Conservation (phyloP, 2,797 vertebrate species). For the Leptoclinus maculatus region DNA sequence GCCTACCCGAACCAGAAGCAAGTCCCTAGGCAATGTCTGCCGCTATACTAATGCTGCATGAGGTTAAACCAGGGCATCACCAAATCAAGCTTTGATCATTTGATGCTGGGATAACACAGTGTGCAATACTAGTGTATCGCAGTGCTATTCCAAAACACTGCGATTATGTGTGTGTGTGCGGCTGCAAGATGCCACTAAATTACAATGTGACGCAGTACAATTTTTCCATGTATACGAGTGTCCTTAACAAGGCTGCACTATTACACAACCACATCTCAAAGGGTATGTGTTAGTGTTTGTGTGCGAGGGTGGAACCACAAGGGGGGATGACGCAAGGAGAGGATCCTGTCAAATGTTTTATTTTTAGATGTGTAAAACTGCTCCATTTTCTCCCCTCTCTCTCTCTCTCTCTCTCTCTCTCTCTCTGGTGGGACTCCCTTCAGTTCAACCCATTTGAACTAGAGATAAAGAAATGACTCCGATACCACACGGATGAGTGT, state of each 20-base stretch:
- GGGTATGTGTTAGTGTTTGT: conserved; percentile 44
- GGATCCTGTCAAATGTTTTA: conserved; percentile 80
- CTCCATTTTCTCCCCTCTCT: conserved; percentile 66
- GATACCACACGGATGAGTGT: conserved; percentile 42
- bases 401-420: conserved; percentile 25
- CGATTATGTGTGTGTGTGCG: neutral
- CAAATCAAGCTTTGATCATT: conserved; percentile 31
- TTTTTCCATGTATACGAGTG: conserved; percentile 12
- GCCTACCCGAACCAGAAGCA: conserved; percentile 24
- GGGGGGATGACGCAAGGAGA: conserved; percentile 69
- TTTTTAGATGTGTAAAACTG: conserved; percentile 80
- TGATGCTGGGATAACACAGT: conserved; percentile 24
- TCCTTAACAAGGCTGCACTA: conserved; percentile 46
- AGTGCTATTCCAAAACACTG: conserved; percentile 16
- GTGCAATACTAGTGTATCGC: conserved; percentile 6
- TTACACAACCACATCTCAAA: conserved; percentile 61
- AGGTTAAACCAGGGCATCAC: conserved; percentile 21
- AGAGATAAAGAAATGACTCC: conserved; percentile 63
- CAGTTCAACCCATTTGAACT: conserved; percentile 61
- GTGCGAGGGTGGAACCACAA: conserved; percentile 59
- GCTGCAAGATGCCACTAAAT: conserved; percentile 22
- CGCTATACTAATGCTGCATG: conserved; percentile 24
- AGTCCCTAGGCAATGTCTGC: conserved; percentile 32
- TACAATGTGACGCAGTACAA: conserved; percentile 27
- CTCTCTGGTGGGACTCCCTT: conserved; percentile 61